Evolutionary conservation across 2,113 vertebrate species (phyloP), one percentile per base, ranked within the genome.

Genomic region (Saccopteryx leptura): DNA sequence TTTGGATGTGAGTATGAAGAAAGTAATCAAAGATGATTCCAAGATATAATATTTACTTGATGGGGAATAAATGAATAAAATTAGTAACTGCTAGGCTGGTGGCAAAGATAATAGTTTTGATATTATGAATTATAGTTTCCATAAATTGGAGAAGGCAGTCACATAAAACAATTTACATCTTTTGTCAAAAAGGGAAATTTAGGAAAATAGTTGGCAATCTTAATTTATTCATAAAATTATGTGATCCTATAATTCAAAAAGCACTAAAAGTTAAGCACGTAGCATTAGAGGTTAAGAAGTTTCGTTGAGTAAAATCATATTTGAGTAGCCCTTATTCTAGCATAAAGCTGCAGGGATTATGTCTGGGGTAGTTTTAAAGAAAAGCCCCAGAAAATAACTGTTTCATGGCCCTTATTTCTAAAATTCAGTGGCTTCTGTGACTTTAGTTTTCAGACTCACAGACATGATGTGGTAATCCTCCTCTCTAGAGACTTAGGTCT

Each of bases 151-250:
- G n/a, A 5, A 13, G 2, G 2, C 33, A 28, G 11, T 18, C 33
- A 60, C 23, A 23, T 63, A 13, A 88, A 89, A 75, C 1, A 61
- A 10, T n/a, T 76, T 85, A 13, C 13, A 17, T 84, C 4, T 26
- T 56, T 61, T 75, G 9, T 58, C 65, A 66, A 19, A 4, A 91
- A 71, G 26, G 1, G 46, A 82, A 5, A 68, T 48, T 68, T 46
- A 85, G 21, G 46, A 54, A 54, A 75, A 39, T 23, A 46, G 33
- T 8, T 74, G 58, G 11, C 4, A 33, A 66, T 56, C 9, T 0
- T 78, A 89, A 39, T n/a, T 93, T 82, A 74, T 89, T 86, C 72
- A 65, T 81, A 50, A 88, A 76, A 87, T 72, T 54, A 21, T 63
- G 13, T 81, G 14, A 28, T 63, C 61, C 23, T 9, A 48, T 46